Conservation (phyloP, 92 coral and sea anemone species). For the Montipora capitata region DNA sequence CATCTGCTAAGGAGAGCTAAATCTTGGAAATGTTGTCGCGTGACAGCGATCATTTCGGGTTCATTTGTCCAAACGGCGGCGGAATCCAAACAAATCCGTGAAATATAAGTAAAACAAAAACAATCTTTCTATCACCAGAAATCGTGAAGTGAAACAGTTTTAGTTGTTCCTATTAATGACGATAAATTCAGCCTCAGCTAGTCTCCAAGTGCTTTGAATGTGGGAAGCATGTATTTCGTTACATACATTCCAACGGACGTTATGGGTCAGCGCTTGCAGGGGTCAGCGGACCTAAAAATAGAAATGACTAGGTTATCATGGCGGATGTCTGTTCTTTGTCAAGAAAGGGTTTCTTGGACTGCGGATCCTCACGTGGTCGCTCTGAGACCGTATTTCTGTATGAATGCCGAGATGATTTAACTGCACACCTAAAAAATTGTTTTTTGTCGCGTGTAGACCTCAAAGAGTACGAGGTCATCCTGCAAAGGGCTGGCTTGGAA, state of each 20-base stretch:
- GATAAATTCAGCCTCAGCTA: too few relatives aligned
- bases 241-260: conserved; percentile 2
- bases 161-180: neutral
- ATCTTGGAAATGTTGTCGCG: too few relatives aligned
- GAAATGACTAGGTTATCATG: neutral
- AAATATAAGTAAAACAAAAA: too few relatives aligned
- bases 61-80: too few relatives aligned
- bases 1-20: too few relatives aligned
- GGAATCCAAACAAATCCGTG: too few relatives aligned
- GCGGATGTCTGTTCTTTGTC: conserved; percentile 6
- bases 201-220: too few relatives aligned
- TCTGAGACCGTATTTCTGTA: conserved; percentile 38
- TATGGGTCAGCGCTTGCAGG: neutral
- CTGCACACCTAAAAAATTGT: conserved; percentile 44
- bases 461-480: conserved; percentile 55
- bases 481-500: conserved; percentile 58
- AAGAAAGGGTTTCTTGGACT: conserved; percentile 11
- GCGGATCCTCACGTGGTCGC: conserved; percentile 40
- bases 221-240: neutral
- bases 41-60: too few relatives aligned
- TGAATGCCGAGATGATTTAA: conserved; percentile 50
- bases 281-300: neutral
- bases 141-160: too few relatives aligned
- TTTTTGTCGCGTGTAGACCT: conserved; percentile 47
- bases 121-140: too few relatives aligned